Conservation (phyloP, 2,888 invertebrate genomes). For the Amblyjoppa proteus region DNA sequence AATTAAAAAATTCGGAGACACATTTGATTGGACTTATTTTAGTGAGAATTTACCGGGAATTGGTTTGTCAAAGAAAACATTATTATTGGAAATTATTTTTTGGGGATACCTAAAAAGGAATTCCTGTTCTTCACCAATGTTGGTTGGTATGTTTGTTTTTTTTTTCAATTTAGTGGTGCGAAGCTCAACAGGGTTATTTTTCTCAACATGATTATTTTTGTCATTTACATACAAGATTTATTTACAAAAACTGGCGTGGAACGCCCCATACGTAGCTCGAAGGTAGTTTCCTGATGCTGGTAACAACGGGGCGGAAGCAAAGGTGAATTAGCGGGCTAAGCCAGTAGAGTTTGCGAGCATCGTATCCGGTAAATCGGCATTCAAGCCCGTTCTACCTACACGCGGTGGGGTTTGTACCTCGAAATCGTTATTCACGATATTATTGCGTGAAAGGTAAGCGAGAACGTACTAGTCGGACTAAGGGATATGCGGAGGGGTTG, state of each 20-base stretch:
- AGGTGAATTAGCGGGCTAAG: slow-evolving; percentile 4
- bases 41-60: neutral
- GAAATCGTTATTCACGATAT: slow-evolving; percentile 54
- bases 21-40: neutral
- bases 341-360: slow-evolving; percentile 27
- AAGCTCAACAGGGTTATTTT: neutral
- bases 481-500: slow-evolving; percentile 13
- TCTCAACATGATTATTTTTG: neutral
- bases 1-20: neutral
- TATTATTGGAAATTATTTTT: neutral
- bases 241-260: neutral
- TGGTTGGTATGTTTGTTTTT: neutral
- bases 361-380: slow-evolving; percentile 31
- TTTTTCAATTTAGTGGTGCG: neutral
- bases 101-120: neutral
- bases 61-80: too few species aligned
- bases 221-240: too few species aligned
- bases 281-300: neutral
- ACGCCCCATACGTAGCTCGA: neutral
- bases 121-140: neutral
- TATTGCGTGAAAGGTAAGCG: slow-evolving; percentile 13
- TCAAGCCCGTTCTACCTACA: slow-evolving; percentile 16
- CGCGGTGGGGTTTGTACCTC: neutral
- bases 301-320: slow-evolving; percentile 5
- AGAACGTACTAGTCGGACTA: neutral